phyloP scores from a whole-genome alignment of 2,797 vertebrate genomes.

The Sphenopsis melanotis region DNA sequence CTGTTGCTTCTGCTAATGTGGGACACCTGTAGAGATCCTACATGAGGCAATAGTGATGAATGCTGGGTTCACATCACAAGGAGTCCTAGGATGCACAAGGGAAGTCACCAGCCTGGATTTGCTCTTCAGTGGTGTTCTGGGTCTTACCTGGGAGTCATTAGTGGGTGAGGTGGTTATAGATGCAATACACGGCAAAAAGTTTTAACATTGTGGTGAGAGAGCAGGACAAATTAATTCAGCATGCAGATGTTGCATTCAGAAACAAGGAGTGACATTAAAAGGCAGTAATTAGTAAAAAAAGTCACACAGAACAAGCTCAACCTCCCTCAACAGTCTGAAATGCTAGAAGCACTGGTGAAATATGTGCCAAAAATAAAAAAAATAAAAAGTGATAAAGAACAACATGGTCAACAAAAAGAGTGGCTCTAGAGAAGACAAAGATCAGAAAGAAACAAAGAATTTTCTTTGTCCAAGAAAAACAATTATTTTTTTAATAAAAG shows the following conservation, averaged over 20 bases:
- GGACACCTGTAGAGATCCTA: background rate
- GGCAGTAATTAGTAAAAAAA: background rate
- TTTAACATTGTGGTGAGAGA: background rate
- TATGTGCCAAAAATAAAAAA: background rate
- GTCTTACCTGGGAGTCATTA: background rate
- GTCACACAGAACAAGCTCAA: background rate
- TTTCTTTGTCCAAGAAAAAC: background rate
- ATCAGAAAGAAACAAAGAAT: background rate
- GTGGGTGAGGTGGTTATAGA: background rate
- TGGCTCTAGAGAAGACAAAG: background rate
- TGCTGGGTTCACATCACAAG: background rate
- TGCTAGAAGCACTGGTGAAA: background rate
- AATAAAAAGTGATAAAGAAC: background rate
- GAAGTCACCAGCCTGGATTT: background rate
- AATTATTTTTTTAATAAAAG: background rate
- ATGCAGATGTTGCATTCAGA: background rate
- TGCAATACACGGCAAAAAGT: background rate
- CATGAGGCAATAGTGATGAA: background rate
- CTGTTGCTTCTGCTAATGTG: background rate
- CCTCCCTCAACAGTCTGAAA: background rate
- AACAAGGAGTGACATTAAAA: background rate
- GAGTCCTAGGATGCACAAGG: background rate
- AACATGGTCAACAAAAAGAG: background rate
- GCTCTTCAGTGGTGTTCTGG: background rate
- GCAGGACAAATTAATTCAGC: background rate